Conservation (phyloP, 2,888 invertebrate genomes). For the Mythimna loreyi region DNA sequence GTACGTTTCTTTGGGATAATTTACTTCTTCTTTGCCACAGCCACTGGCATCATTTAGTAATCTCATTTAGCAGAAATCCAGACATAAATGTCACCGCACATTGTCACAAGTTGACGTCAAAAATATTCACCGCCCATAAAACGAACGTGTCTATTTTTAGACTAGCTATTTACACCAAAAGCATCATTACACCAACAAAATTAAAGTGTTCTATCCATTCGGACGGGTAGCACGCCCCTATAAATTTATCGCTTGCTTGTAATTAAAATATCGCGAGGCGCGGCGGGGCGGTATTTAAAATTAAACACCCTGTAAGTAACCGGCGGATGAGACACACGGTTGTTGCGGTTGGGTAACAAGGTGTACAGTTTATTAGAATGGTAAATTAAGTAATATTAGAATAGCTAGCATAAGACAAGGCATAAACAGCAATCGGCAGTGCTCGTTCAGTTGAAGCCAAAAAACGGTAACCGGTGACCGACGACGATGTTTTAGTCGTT, state of each 20-base stretch:
- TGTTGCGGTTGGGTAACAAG: neutral
- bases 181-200: slow-evolving; percentile 38
- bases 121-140: neutral
- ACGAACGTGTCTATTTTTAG: slow-evolving; percentile 16
- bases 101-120: neutral
- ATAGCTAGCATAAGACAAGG: neutral
- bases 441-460: no score
- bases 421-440: no score
- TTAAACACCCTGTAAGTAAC: slow-evolving; percentile 59
- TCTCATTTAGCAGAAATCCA: neutral
- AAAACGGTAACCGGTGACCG: no score
- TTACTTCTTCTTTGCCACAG: no score
- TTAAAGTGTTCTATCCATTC: slow-evolving; percentile 31
- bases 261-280: slow-evolving; percentile 72
- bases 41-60: no score
- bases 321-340: slow-evolving; percentile 45
- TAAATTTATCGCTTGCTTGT: slow-evolving; percentile 69
- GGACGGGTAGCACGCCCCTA: slow-evolving; percentile 42
- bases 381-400: no score
- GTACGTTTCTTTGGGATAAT: no score
- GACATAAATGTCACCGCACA: neutral
- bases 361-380: neutral
- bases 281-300: slow-evolving; percentile 61
- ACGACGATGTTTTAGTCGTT: no score
- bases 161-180: slow-evolving; percentile 19